Evolutionary conservation across 2,113 vertebrate species (phyloP), one percentile per base, ranked within the genome.

Genomic region (Brachyistius frenatus): DNA sequence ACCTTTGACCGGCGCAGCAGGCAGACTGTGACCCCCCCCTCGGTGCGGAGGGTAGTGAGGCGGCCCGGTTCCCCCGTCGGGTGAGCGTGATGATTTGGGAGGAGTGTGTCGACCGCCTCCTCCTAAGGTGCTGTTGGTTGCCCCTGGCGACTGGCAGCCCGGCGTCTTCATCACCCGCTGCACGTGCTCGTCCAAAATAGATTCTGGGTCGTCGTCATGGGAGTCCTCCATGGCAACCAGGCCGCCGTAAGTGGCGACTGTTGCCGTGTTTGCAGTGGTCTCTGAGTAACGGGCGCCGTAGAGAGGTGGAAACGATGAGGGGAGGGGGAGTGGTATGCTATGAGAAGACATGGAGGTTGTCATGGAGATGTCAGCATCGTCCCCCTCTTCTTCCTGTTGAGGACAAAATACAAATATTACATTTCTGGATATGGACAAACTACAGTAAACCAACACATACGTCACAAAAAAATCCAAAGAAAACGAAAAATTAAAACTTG

Each of bases 161-260:
- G 97, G 97, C 0, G 97, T 98, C 82, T 96, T 96, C 96, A 98
- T 96, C 76, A 98, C 97, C 0, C 97, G 95, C 79, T 97, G 97
- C 5, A 97, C 97, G 0, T 97, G 97, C 16, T 99, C 97, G 0
- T 99, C 97, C 14, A 98, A 93, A 82, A 99, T 98, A 82, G 95
- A 96, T 77, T 99, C 97, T 0, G 97, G 97, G 91, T 98, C 95
- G 35, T 98, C 97, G 60, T 98, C 96, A 0, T 96, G 96, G 0
- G 94, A 93, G 6, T 98, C 97, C 57, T 95, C 94, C 78, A 96
- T 90, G 86, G 94, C 94, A 30, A 92, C 91, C 84, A 96, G 93
- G 75, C 94, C 95, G 1, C 91, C 73, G 0, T 96, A 96, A 50
- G 91, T 90, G 62, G 88, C 55, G 15, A 73, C 92, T 0, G 90